phyloP scores from a whole-genome alignment of 2,888 invertebrate species.

The Melangyna quadrimaculata region DNA sequence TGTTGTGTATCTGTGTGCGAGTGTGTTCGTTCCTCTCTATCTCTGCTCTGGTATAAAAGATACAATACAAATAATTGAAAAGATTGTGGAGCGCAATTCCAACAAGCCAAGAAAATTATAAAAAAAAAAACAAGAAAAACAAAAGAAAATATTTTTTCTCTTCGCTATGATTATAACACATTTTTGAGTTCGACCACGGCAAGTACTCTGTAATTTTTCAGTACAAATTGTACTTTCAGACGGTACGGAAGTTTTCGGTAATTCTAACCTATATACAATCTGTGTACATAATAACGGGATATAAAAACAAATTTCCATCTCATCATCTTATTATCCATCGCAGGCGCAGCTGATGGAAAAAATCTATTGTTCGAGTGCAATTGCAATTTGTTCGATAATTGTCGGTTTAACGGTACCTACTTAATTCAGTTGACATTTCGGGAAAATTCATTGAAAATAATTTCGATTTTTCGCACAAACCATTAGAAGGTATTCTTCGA shows the following conservation, averaged over 20 bases:
- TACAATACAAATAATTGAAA: slow-evolving; percentile 50
- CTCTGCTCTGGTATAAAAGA: slow-evolving; percentile 27
- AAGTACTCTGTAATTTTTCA: slow-evolving; percentile 73
- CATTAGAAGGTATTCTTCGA: not conserved
- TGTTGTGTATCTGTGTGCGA: slow-evolving; percentile 1
- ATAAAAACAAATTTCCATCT: not conserved
- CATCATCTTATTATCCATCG: not conserved
- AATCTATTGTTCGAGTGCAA: not conserved
- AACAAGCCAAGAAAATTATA: slow-evolving; percentile 3
- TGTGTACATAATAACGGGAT: slow-evolving; percentile 6
- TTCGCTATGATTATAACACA: slow-evolving; percentile 22
- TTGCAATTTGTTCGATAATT: not conserved
- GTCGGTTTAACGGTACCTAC: not conserved
- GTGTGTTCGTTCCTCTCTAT: slow-evolving; percentile 15
- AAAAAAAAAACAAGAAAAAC: slow-evolving; percentile 23
- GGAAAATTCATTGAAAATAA: not conserved
- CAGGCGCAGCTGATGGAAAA: not conserved
- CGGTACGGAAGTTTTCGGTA: slow-evolving; percentile 75
- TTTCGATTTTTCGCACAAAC: not conserved
- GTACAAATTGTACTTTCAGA: slow-evolving; percentile 78
- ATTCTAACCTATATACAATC: not conserved
- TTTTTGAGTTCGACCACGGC: not conserved
- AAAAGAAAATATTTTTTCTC: slow-evolving; percentile 39
- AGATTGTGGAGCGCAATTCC: slow-evolving; percentile 45
- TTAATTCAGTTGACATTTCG: not conserved